Evolutionary conservation across 2,113 vertebrate species (phyloP), one percentile per base, ranked within the genome.

Genomic region (Nerophis ophidion): DNA sequence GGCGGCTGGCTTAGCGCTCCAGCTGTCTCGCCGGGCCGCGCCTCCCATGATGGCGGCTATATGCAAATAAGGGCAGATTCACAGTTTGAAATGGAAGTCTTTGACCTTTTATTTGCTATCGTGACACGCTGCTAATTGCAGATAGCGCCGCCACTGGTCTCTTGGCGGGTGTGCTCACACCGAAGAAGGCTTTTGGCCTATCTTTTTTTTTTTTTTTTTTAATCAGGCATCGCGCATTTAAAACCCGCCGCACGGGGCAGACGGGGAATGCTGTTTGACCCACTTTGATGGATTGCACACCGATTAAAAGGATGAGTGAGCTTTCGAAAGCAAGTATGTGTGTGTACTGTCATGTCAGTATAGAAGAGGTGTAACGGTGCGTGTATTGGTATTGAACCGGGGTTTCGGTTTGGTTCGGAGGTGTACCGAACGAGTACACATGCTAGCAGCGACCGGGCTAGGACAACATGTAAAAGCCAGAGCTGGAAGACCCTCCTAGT

Each of bases 221-320:
- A 89, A 89, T 90, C 88, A 87, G 82, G 68, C 79, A 72, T 78
- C 74, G 72, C 89, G 87, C 86, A 75, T 90, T 87, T 84, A 84
- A 85, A 88, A 86, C 26, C 26, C 26, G 84, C 84, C 85, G 72
- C n/a, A 48, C 68, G 15, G 87, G 87, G 84, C 90, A 91, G 89
- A 91, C 91, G 89, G 88, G 82, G 71, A 79, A 72, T 59, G 69
- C 77, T 84, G 86, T 90, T 89, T 91, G 90, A 91, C 90, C 90
- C 87, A 91, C 83, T 91, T 91, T 90, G 83, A 82, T 88, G 87
- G 88, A 89, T 90, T 91, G 86, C 76, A 76, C 81, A 71, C 77
- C 76, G 89, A 90, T 91, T 91, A 90, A 89, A 89, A 84, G 82
- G 86, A 88, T 85, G 84, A 87, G 82, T 61, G 78, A 75, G 85